Evolutionary conservation across 2,888 invertebrate genomes (phyloP).

Genomic region (Synanthedon formicaeformis): DNA sequence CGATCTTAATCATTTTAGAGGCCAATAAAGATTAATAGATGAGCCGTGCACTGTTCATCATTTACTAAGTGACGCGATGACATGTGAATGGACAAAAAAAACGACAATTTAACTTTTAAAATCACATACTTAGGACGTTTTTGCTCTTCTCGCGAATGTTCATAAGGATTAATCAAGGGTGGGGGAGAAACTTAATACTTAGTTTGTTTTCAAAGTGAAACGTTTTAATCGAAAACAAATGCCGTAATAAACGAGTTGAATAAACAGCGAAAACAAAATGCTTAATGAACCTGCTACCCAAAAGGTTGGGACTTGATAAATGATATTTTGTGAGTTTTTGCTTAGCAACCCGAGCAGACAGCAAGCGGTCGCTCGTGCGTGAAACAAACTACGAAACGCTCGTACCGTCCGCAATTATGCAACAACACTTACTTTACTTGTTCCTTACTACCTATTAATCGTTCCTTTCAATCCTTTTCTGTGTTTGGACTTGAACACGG

Average conservation of each 20-base stretch:
- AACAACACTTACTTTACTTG: constrained; percentile 15
- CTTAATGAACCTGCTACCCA: too few species aligned
- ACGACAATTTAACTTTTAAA: constrained; percentile 1
- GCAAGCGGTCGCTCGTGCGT: constrained; percentile 32
- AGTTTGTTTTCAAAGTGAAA: too few species aligned
- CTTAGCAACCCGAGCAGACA: constrained; percentile 9
- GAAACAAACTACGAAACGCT: constrained; percentile 31
- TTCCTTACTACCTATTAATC: constrained; percentile 2
- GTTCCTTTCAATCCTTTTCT: too few species aligned
- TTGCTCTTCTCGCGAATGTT: background rate
- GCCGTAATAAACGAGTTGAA: background rate
- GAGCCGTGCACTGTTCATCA: constrained; percentile 5
- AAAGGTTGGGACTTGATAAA: constrained; percentile 2
- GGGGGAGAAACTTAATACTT: too few species aligned
- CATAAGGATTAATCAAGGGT: background rate
- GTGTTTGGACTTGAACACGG: too few species aligned
- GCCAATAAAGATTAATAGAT: constrained; percentile 22
- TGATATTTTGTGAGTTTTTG: constrained; percentile 15
- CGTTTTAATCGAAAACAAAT: too few species aligned
- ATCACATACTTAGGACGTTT: background rate
- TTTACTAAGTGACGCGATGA: constrained; percentile 5
- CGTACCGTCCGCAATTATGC: constrained; percentile 19
- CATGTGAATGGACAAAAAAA: constrained; percentile 4
- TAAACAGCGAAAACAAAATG: too few species aligned
- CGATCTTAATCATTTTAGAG: constrained; percentile 16